phyloP scores from a whole-genome alignment of 1,140 invertebrate species.

The Bombyx mori region DNA sequence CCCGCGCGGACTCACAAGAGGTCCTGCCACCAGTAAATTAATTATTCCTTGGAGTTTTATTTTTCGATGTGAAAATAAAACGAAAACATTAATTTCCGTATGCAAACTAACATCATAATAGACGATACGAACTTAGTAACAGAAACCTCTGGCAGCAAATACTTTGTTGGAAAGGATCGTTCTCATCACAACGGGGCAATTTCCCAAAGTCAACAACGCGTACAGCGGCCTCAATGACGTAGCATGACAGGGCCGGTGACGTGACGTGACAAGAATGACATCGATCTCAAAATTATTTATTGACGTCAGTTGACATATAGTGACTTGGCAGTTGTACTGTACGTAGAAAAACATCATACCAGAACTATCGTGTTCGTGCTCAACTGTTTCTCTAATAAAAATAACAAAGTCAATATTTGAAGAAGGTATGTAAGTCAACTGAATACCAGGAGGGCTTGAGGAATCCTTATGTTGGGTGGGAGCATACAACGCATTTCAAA shows the following conservation, averaged over 20 bases:
- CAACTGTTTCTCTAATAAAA: not conserved
- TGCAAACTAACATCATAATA: too few relatives aligned
- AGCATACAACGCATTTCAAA: slow-evolving; percentile 8
- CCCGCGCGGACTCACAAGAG: too few relatives aligned
- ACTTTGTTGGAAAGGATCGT: slow-evolving; percentile 11
- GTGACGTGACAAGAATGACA: slow-evolving; percentile 25
- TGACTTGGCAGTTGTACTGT: not conserved
- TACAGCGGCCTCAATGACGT: slow-evolving; percentile 22
- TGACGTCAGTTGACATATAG: slow-evolving; percentile 27
- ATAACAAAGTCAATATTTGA: slow-evolving; percentile 7
- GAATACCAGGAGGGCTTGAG: not conserved
- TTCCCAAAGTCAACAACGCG: slow-evolving; percentile 30
- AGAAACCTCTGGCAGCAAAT: too few relatives aligned
- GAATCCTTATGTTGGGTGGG: not conserved
- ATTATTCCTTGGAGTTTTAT: too few relatives aligned
- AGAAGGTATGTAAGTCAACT: not conserved
- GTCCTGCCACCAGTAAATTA: too few relatives aligned
- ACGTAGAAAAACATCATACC: not conserved
- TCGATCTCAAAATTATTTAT: slow-evolving; percentile 32
- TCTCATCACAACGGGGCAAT: slow-evolving; percentile 29
- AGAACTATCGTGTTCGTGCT: not conserved
- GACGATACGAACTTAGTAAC: too few relatives aligned
- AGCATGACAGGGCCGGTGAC: slow-evolving; percentile 20
- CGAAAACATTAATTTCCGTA: too few relatives aligned
- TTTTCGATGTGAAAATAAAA: too few relatives aligned